Percentiles rank a stretch among this genome's conserved stretches.
Conservation (phyloP, 2,888 invertebrate species). For the Cantharis rustica region DNA sequence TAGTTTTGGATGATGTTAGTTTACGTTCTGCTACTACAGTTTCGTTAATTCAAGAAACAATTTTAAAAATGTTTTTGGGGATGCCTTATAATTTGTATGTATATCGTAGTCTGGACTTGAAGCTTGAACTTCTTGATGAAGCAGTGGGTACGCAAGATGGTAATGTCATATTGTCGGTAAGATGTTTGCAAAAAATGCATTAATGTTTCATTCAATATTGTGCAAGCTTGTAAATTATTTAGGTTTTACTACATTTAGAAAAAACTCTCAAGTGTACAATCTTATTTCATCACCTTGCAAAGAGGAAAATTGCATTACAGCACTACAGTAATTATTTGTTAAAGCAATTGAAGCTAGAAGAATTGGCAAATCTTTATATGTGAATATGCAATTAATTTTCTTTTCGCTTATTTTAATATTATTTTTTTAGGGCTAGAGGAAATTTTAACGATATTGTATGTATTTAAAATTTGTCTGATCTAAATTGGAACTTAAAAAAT, state of each 20-base stretch:
- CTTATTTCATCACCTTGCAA: slow-evolving; percentile 70
- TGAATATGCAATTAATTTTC: slow-evolving; percentile 55
- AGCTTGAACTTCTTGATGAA: slow-evolving; percentile 72
- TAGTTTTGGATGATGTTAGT: slow-evolving; percentile 58
- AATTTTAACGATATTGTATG: slow-evolving; percentile 45
- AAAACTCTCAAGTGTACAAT: slow-evolving; percentile 73
- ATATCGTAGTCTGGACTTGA: slow-evolving; percentile 62
- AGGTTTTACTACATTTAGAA: slow-evolving; percentile 77
- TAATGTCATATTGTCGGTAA: slow-evolving; percentile 72
- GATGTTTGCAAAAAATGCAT: slow-evolving; percentile 35
- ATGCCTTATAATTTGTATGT: slow-evolving; percentile 58
- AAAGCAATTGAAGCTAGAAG: slow-evolving; percentile 67
- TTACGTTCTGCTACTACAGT: slow-evolving; percentile 39
- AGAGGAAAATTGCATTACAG: slow-evolving; percentile 71
- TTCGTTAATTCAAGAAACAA: slow-evolving; percentile 55
- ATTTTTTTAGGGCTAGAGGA: slow-evolving; percentile 47
- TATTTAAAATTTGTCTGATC: background rate
- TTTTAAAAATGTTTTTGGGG: slow-evolving; percentile 60
- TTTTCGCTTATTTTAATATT: slow-evolving; percentile 5
- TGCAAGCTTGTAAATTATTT: slow-evolving; percentile 41
- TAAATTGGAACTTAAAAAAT: slow-evolving; percentile 5
- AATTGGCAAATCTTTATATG: slow-evolving; percentile 76
- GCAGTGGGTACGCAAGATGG: slow-evolving; percentile 76
- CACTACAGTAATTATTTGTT: slow-evolving; percentile 78
- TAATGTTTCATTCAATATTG: no score